Base-by-base conservation (phyloP, 2,113 vertebrate genomes). In the Sander lucioperca region DNA sequence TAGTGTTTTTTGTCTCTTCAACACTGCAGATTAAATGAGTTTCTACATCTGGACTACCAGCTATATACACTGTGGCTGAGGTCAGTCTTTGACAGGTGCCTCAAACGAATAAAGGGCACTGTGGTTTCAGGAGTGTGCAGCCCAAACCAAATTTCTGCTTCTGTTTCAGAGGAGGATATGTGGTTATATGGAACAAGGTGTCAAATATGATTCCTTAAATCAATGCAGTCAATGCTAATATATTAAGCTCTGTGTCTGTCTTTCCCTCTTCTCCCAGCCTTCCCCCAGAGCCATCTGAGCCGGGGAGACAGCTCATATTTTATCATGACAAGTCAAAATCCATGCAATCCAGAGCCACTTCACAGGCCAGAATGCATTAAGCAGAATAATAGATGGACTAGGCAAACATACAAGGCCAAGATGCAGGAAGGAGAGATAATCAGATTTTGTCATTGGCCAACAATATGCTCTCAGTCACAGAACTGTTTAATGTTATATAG, bases 301-400 rank as follows among this genome's bases (percentile, higher is more conserved):
- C 25, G 21, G 21, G n/a, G 27, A 89, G 56, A 80, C 67, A 59
- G 79, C 76, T 88, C 86, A 79, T 88, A 85, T 91, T 87, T 91
- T 86, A 90, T 79, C 69, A 53, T 80, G 88, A 83, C 77, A 77
- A 83, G 77, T 76, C 43, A 80, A 86, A 90, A 68, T 76, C 71
- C 67, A 75, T 48, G 25, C 71, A 80, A 78, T 39, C 65, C 79
- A 79, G 77, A 88, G 59, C 33, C 76, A 69, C 47, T 78, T 73
- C 65, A 65, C 77, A 79, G 75, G 70, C 61, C 65, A 77, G 65
- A 83, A 70, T 78, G 48, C 66, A 85, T 82, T 82, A 77, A 56
- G 71, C 27, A 47, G 30, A 80, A 79, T 86, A 85, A 90, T 79
- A 65, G 80, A 91, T 90, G 78, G 57, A 76, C 27, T 7, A 43